phyloP scores from a whole-genome alignment of 2,797 vertebrate genomes.

The Mormyrus hasselquistii region DNA sequence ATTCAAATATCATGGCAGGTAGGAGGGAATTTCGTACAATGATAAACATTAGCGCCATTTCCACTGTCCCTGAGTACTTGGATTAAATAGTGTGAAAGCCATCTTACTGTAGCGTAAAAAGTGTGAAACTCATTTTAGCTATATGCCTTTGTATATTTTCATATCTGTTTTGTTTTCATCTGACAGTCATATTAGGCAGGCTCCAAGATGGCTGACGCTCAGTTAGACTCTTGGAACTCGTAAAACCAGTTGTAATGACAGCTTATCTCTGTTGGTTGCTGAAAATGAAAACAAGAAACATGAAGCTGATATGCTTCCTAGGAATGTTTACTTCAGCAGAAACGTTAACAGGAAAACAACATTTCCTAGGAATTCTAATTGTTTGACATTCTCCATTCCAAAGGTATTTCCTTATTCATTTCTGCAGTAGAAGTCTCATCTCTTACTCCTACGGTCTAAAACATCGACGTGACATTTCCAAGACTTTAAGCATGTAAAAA shows the following conservation, averaged over 20 bases:
- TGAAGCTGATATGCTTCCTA: background rate
- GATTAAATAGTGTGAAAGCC: background rate
- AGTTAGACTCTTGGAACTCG: background rate
- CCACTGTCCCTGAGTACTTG: background rate
- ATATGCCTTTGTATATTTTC: background rate
- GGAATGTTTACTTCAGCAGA: background rate
- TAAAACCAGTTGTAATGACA: background rate
- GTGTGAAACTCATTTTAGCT: background rate
- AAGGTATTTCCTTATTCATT: background rate
- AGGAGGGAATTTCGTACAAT: background rate
- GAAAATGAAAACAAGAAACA: background rate
- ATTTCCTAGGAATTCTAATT: background rate
- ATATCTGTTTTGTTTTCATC: background rate
- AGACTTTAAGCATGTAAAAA: background rate
- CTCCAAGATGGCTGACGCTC: background rate
- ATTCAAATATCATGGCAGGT: background rate
- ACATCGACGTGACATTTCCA: background rate
- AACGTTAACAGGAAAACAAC: background rate
- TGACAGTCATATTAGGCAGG: background rate
- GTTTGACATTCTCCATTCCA: background rate
- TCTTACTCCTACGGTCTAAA: background rate
- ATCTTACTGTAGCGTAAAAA: background rate
- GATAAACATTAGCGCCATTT: background rate
- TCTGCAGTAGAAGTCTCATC: background rate
- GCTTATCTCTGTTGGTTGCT: background rate